A percentile compares a stretch with the other conserved stretches of the same genome.
Evolutionary conservation across 2,888 invertebrate genomes (phyloP).

Genomic region (Scaptomyza caliginosa): DNA sequence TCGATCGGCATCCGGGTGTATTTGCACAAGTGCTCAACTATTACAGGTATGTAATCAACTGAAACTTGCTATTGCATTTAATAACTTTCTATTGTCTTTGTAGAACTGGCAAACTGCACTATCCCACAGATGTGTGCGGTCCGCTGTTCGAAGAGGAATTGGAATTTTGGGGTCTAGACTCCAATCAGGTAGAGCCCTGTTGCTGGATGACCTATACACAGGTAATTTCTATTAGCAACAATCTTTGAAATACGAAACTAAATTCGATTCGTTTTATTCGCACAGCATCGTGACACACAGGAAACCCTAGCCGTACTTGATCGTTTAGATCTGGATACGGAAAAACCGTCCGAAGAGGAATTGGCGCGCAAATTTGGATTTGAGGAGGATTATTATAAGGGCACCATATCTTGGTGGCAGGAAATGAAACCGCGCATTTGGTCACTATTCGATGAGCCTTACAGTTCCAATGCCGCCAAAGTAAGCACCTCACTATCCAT

Average conservation of each 20-base stretch:
- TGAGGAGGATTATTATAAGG: constrained; percentile 96
- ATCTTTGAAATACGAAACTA: not conserved
- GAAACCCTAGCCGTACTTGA: constrained; percentile 99
- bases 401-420: constrained; percentile 98
- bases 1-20: constrained; percentile 98
- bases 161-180: constrained; percentile 99
- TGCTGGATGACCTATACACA: constrained; percentile 99
- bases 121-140: constrained; percentile 99
- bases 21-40: constrained; percentile 99
- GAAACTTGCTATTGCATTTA: no score
- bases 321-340: constrained; percentile 98
- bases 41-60: constrained; percentile 91
- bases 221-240: no score
- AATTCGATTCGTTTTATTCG: not conserved
- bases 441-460: constrained; percentile 99
- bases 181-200: constrained; percentile 99
- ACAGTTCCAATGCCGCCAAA: constrained; percentile 98
- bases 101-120: constrained; percentile 98
- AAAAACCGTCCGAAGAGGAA: constrained; percentile 98
- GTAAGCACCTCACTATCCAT: constrained; percentile 84
- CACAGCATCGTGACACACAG: constrained; percentile 98
- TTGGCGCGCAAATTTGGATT: constrained; percentile 98
- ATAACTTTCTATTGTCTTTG: no score
- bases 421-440: constrained; percentile 98
- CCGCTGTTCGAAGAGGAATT: constrained; percentile 99